phyloP scores from a whole-genome alignment of 2,888 invertebrate genomes.

The Epistrophella euchroma region DNA sequence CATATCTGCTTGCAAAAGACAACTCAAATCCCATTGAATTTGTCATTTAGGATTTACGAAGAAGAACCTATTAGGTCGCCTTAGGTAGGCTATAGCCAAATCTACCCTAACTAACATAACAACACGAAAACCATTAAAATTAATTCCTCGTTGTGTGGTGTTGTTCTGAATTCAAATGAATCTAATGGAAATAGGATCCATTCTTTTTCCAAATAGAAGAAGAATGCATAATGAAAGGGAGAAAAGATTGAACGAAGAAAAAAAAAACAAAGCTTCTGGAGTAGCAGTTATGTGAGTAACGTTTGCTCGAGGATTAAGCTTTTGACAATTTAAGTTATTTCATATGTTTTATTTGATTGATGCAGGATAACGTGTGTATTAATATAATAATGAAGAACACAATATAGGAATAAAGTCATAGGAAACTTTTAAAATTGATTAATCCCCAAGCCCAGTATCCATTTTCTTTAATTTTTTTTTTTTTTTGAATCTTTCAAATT shows the following conservation, averaged over 20 bases:
- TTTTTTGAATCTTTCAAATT: too few species aligned
- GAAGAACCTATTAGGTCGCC: conserved; percentile 1
- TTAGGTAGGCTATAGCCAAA: background rate
- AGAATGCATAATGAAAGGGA: background rate
- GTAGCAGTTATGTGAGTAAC: background rate
- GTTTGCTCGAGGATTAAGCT: background rate
- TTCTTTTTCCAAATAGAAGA: background rate
- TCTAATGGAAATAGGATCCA: conserved; percentile 26
- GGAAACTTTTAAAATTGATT: too few species aligned
- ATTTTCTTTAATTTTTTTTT: too few species aligned
- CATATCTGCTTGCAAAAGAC: background rate
- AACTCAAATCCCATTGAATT: background rate
- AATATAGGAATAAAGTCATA: too few species aligned
- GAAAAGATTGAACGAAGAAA: background rate
- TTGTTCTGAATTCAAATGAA: conserved; percentile 34
- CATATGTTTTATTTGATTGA: too few species aligned
- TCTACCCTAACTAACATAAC: conserved; percentile 25
- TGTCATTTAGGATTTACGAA: conserved; percentile 1
- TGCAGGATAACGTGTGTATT: too few species aligned
- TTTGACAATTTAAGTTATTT: too few species aligned
- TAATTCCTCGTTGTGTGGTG: conserved; percentile 36
- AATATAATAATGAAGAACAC: too few species aligned
- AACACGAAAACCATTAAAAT: conserved; percentile 40
- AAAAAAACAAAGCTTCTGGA: background rate
- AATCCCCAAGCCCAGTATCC: too few species aligned